Percentiles rank a stretch among this genome's conserved stretches.
These are phyloP conservation scores for Gymnothorax javanicus DNA, from an alignment of 2,797 vertebrate genomes.

Conservation along the genomic window DNA sequence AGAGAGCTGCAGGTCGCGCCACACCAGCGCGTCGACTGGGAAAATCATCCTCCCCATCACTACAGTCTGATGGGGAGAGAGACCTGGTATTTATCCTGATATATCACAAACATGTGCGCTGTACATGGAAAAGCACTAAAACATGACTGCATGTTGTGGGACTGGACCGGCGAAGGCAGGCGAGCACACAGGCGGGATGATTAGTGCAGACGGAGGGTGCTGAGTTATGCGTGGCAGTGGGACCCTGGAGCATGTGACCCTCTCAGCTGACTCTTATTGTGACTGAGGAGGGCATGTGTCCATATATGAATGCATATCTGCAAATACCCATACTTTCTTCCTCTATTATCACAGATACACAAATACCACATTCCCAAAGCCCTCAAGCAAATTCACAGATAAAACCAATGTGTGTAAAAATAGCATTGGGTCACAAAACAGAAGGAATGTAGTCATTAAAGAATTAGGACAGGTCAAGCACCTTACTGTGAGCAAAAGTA, in stretches of 20 bases:
- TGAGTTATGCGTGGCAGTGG: constrained; percentile 15
- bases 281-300: neutral
- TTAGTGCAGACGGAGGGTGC: neutral
- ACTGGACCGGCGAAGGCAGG: neutral
- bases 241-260: neutral
- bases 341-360: neutral
- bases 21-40: neutral
- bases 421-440: too few relatives aligned
- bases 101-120: neutral
- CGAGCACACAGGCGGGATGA: neutral
- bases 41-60: neutral
- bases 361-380: too few relatives aligned
- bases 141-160: neutral
- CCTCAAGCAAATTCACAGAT: too few relatives aligned
- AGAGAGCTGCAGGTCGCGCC: neutral
- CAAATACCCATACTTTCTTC: too few relatives aligned
- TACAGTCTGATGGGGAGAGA: neutral
- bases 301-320: too few relatives aligned
- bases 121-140: neutral
- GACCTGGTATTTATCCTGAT: too few relatives aligned
- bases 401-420: too few relatives aligned
- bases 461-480: too few relatives aligned
- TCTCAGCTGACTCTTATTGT: neutral
- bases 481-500: too few relatives aligned
- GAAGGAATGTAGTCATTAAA: too few relatives aligned